These are phyloP conservation scores for Remorina albescens DNA, from an alignment of 2,797 vertebrate genomes.

Conservation along the genomic window DNA sequence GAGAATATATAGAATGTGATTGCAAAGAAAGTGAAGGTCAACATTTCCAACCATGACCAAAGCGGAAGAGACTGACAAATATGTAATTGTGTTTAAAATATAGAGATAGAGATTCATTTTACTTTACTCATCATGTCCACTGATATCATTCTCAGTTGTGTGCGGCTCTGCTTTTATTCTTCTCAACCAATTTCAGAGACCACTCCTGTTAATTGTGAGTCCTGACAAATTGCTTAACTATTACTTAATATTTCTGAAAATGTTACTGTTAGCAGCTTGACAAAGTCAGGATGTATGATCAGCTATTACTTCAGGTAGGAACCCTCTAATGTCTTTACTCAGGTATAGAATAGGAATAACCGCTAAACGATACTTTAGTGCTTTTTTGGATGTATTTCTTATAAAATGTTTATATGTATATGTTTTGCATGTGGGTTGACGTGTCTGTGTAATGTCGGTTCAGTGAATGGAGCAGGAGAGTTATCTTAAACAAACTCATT, in stretches of 20 bases:
- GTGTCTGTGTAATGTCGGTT: slow-evolving; percentile 56
- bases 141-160: neutral
- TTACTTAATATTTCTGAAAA: neutral
- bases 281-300: neutral
- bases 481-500: slow-evolving; percentile 76
- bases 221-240: neutral
- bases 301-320: neutral
- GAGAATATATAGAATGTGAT: neutral
- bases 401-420: neutral
- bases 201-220: neutral
- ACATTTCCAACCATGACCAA: too few species aligned
- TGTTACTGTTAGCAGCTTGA: neutral
- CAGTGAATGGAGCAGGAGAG: slow-evolving; percentile 39
- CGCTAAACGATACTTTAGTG: neutral
- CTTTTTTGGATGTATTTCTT: slow-evolving; percentile 5
- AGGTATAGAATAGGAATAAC: neutral
- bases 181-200: neutral
- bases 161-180: neutral
- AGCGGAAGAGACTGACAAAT: neutral
- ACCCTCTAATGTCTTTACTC: neutral
- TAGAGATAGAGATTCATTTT: neutral
- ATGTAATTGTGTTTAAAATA: neutral
- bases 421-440: neutral
- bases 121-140: neutral
- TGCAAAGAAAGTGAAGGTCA: too few species aligned